Conservation (phyloP, 2,797 vertebrate species). For the Molothrus aeneus region DNA sequence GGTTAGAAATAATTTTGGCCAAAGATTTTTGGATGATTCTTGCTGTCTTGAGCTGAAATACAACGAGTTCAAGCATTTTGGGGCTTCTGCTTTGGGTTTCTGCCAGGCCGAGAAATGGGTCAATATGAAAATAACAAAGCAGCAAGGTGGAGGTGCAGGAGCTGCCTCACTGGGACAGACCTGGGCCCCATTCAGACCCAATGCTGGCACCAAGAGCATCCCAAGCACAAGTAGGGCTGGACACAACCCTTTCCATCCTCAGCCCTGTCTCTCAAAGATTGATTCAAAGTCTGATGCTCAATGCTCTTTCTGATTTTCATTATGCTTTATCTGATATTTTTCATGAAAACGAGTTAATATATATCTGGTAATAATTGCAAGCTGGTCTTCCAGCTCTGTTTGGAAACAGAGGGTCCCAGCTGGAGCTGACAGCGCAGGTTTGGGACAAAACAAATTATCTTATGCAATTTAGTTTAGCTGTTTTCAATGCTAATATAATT, state of each 20-base stretch:
- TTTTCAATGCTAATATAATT: constrained; percentile 16
- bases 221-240: background rate
- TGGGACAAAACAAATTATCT: constrained; percentile 14
- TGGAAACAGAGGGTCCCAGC: background rate
- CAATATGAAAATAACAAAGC: background rate
- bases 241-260: background rate
- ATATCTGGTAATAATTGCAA: background rate
- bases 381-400: background rate
- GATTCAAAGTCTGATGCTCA: background rate
- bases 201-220: background rate
- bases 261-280: background rate
- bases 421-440: background rate
- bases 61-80: constrained; percentile 1
- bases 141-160: background rate
- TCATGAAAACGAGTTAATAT: background rate
- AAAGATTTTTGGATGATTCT: constrained; percentile 3
- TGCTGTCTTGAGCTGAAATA: background rate
- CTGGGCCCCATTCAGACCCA: background rate
- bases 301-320: background rate
- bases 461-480: background rate
- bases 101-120: constrained; percentile 6
- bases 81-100: constrained; percentile 30
- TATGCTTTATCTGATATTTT: background rate
- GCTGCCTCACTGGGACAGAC: background rate
- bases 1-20: constrained; percentile 34